phyloP scores from a whole-genome alignment of 1,140 invertebrate genomes.

The Sitodiplosis mosellana region DNA sequence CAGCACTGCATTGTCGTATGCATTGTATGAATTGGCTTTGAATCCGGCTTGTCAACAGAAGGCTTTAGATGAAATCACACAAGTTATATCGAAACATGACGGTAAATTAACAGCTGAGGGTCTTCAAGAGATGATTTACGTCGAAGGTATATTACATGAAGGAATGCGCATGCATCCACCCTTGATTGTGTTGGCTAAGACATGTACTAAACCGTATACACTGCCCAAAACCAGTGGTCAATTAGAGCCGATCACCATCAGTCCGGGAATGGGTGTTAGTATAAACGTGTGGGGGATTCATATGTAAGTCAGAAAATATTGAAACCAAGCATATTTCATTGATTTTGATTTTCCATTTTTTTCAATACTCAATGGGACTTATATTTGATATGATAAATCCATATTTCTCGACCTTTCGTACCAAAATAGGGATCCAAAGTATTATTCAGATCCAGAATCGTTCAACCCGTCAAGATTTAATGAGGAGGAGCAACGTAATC shows the following conservation, averaged over 20 bases:
- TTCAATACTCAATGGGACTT: no score
- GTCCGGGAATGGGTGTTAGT: no score
- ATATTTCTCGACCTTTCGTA: conserved; percentile 34
- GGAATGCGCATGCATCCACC: conserved; percentile 40
- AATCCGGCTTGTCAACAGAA: conserved; percentile 33
- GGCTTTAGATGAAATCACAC: conserved; percentile 34
- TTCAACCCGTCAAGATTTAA: conserved; percentile 43
- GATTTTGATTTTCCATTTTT: conserved; percentile 32
- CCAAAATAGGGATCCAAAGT: conserved; percentile 40
- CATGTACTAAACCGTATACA: conserved; percentile 32
- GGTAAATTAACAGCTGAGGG: conserved; percentile 32
- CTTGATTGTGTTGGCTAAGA: conserved; percentile 30
- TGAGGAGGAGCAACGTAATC: conserved; percentile 9
- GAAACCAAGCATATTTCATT: no score
- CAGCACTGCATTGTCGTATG: conserved; percentile 17
- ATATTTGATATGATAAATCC: no score
- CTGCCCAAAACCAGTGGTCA: conserved; percentile 27
- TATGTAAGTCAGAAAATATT: no score
- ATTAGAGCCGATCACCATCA: no score
- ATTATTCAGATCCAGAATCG: conserved; percentile 35
- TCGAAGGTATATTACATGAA: conserved; percentile 30
- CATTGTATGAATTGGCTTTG: conserved; percentile 23
- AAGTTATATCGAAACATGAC: conserved; percentile 23
- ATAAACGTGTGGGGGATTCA: no score
- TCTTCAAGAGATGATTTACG: conserved; percentile 33